Evolutionary conservation across 2,797 vertebrate genomes (phyloP).

Genomic region (Scomberomorus guttatus): DNA sequence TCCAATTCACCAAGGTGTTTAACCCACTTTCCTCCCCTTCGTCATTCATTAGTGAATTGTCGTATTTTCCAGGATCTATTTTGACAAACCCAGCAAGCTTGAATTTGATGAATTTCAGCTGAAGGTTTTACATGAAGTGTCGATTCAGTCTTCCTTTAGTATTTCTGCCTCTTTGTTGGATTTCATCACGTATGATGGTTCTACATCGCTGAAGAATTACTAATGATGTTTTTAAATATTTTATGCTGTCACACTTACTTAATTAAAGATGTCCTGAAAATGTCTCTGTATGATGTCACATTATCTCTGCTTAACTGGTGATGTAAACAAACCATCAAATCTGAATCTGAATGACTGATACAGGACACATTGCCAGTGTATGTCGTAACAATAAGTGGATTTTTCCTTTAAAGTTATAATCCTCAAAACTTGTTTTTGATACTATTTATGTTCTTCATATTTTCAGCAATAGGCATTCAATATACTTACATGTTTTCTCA

Average conservation of each 20-base stretch:
- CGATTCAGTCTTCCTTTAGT: background rate
- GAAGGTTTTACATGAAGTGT: background rate
- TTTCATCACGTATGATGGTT: background rate
- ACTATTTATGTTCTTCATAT: too few species aligned
- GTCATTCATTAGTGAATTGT: constrained; percentile 2
- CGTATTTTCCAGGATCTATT: constrained; percentile 16
- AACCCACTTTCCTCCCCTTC: constrained; percentile 7
- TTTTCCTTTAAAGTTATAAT: too few species aligned
- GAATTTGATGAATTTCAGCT: constrained; percentile 5
- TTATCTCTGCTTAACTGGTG: too few species aligned
- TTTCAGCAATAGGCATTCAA: background rate
- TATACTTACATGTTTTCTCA: background rate
- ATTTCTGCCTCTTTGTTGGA: background rate
- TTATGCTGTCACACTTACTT: background rate
- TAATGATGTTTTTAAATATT: background rate
- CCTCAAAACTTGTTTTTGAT: too few species aligned
- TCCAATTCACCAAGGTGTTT: constrained; percentile 16
- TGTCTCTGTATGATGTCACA: background rate
- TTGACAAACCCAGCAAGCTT: constrained; percentile 3
- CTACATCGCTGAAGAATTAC: background rate
- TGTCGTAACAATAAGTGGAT: too few species aligned
- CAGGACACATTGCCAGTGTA: too few species aligned
- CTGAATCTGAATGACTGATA: too few species aligned
- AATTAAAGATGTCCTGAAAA: background rate
- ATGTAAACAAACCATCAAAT: too few species aligned